Conservation (phyloP, 2,888 invertebrate genomes). For the Oligia strigilis region DNA sequence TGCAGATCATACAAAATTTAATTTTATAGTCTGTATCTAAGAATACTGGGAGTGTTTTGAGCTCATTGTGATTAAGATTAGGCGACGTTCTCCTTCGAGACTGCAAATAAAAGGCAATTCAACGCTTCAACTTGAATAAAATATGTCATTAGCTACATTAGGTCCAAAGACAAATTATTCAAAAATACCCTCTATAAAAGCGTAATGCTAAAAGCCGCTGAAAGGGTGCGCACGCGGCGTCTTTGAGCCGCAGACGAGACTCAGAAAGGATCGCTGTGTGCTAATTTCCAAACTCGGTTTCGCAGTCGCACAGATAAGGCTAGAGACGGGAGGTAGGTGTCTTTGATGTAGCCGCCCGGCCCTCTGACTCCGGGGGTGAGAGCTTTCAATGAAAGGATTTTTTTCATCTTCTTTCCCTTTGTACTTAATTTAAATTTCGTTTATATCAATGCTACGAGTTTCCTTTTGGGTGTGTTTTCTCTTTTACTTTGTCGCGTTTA, state of each 20-base stretch:
- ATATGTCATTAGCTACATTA: conserved; percentile 86
- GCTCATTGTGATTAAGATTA: conserved; percentile 64
- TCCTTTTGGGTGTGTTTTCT: conserved; percentile 90
- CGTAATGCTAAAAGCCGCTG: conserved; percentile 84
- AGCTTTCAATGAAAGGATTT: conserved; percentile 91
- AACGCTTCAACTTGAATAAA: conserved; percentile 81
- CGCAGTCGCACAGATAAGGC: conserved; percentile 88
- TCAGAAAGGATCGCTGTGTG: conserved; percentile 82
- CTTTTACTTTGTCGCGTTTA: conserved; percentile 91
- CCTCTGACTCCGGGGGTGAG: conserved; percentile 89
- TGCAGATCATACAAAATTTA: conserved; percentile 12
- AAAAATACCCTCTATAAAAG: conserved; percentile 83
- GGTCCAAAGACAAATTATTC: conserved; percentile 80
- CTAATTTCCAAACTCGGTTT: conserved; percentile 90
- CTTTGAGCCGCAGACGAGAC: conserved; percentile 72
- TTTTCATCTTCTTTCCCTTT: conserved; percentile 90
- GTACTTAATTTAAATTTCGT: conserved; percentile 91
- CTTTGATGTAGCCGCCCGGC: conserved; percentile 90
- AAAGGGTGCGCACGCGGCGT: conserved; percentile 87
- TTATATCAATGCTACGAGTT: conserved; percentile 91
- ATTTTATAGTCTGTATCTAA: conserved; percentile 6
- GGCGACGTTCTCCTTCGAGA: conserved; percentile 58
- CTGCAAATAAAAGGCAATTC: conserved; percentile 70
- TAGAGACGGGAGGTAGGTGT: conserved; percentile 87
- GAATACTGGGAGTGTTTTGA: conserved; percentile 63